phyloP scores from a whole-genome alignment of 2,888 invertebrate species.

The Pyrgus malvae region DNA sequence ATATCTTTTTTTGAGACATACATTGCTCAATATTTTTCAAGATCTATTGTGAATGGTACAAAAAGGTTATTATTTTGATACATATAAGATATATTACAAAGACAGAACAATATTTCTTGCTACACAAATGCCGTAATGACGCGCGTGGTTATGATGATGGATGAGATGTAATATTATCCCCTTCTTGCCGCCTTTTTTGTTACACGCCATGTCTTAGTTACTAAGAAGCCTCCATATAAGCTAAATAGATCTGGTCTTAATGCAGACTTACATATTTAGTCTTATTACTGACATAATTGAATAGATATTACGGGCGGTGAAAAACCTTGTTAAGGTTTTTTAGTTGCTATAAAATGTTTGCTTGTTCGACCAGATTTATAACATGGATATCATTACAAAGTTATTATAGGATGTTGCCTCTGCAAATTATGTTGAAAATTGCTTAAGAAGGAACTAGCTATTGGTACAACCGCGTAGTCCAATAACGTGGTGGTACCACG shows the following conservation, averaged over 20 bases:
- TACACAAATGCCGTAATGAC: background rate
- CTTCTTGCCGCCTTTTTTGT: constrained; percentile 15
- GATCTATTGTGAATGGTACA: too few species aligned
- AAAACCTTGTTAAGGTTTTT: constrained; percentile 22
- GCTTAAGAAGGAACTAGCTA: too few species aligned
- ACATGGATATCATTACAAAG: background rate
- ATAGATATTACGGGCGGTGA: constrained; percentile 6
- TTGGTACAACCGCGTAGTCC: too few species aligned
- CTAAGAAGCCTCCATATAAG: constrained; percentile 1
- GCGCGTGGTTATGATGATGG: constrained; percentile 10
- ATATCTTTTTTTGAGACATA: too few species aligned
- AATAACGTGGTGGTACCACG: too few species aligned
- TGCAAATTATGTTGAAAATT: background rate
- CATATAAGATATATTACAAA: too few species aligned
- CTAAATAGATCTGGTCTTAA: constrained; percentile 17
- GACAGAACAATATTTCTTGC: too few species aligned
- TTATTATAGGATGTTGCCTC: background rate
- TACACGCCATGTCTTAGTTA: constrained; percentile 1
- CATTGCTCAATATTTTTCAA: too few species aligned
- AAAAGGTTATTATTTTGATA: too few species aligned
- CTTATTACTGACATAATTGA: constrained; percentile 9
- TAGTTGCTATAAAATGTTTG: background rate
- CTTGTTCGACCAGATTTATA: background rate
- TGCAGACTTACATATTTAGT: background rate
- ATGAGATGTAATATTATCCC: constrained; percentile 13